Base-by-base conservation (phyloP, 2,797 vertebrate genomes). In the Chrosomus eos region DNA sequence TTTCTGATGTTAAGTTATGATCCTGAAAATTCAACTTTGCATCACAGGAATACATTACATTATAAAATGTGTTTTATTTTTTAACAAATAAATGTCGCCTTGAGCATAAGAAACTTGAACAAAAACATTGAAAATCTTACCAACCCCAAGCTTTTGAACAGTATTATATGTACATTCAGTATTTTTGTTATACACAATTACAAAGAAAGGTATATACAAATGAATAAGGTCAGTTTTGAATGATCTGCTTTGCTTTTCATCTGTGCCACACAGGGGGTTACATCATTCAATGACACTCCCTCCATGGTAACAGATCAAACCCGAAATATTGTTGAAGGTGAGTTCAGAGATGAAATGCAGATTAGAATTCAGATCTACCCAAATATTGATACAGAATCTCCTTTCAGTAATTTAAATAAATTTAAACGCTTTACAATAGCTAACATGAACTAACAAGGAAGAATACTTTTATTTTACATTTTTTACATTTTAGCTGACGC, bases 251-350 rank as follows among this genome's bases (percentile, higher is more conserved):
- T 45, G n/a, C 23, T 43, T 40, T 21, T 66, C n/a, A 38, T 78
- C 62, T 68, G 18, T 75, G 14, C 68, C 53, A 64, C 81, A 28
- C 89, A 97, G 96, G 95, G 95, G 38, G 93, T 95, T 89, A 77
- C 88, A 53, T 91, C 94, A 58, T 94, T 97, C 89, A 95, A 95
- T 84, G 90, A 93, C 80, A 96, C 96, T 80, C 95, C 96, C 55
- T 90, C 90, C 81, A 90, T 92, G 87, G 93, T 97, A 31, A 86
- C 90, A 58, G 91, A 93, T 80, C 95, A 97, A 90, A 96, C 94
- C 7, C 90, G 36, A 74, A 89, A 89, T 51, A 79, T 95, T 66
- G 58, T 95, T 26, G 88, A 93, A 89, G 96, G 96, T 97, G 84
- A 95, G 93, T 28, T 33, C 5, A 9, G 45, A n/a, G 23, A 76